Evolutionary conservation across 2,113 vertebrate species (phyloP), one percentile per base, ranked within the genome.

Genomic region (Caracal caracal): DNA sequence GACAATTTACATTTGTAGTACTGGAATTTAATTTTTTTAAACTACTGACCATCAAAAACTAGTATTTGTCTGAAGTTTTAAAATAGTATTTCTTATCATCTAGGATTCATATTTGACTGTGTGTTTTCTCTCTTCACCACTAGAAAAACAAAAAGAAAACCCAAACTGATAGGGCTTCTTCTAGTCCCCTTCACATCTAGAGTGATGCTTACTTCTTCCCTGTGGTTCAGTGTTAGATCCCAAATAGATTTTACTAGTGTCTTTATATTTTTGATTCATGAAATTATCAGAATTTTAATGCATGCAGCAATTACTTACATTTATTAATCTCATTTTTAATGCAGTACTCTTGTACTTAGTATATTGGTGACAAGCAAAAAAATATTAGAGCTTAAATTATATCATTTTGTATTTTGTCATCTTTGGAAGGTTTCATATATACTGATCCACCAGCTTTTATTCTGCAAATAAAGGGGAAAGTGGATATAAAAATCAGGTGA

Each of bases 211-310:
- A 90, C 9, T 56, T 92, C 19, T 95, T 75, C 63, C 10, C 53
- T 68, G 7, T 87, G 94, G 53, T 80, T 90, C 37, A 84, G 1
- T 83, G 33, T 88, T 83, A 79, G 7, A 37, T 63, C 16, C 5
- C 28, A 53, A 83, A 68, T 85, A 66, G 40, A 17, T 88, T 83
- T 80, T 75, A 75, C 16, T 88, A 26, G 47, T 76, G 73, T 93
- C 43, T 94, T 90, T 94, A 37, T 90, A 53, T 83, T 94, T 93
- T 76, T 94, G 80, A 96, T 17, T 59, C 75, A 79, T 83, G 63
- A 80, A 87, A 84, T 79, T 40, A 59, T 87, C 75, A 28, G 3
- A 10, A 7, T 53, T 92, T 95, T 82, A 93, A 85, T 90, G 47
- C 19, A 79, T 65, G 10, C 33, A 78, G 30, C 49, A 79, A 47